Evolutionary conservation across 2,797 vertebrate genomes (phyloP), one percentile per base, ranked within the genome.

Genomic region (Cyclura pinguis): DNA sequence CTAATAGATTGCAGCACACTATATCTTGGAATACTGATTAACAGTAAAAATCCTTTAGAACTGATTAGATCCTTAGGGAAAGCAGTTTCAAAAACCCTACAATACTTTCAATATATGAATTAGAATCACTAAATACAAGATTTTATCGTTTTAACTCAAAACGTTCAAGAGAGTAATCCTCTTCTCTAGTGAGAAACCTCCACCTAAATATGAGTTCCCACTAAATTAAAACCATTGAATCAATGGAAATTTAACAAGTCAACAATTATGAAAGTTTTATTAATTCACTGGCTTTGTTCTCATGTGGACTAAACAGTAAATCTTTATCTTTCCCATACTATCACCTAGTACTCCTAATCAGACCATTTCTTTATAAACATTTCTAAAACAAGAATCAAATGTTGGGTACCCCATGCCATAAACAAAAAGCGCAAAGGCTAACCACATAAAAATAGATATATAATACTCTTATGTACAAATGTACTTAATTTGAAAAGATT

Each of bases 381-480:
- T 29, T 84, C 22, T 29, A 9, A 50, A 77, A 52, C 5, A 88
- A 89, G 76, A 93, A 80, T 0, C 55, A 35, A 50, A 91, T 90
- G 38, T 50, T 94, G 91, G 91, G 87, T 67, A 12, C n/a, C 90
- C 42, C 84, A 80, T 92, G 93, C 88, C 93, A 96, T 62, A 27
- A 62, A 93, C 84, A 64, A 38, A 77, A 89, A 86, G 87, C 42
- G 87, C 42, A 42, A 89, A 91, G 85, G 87, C 57, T 62, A 93
- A 42, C 27, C 1, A 90, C 83, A 9, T 84, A 85, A 77, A 69
- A 88, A 87, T 0, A 96, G 82, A 83, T 89, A 94, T 59, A 93
- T 84, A 92, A 32, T 77, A 64, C 50, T 88, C 42, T 81, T 96
- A 96, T 93, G 86, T 89, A 96, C 89, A 96, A 84, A 92, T 62